Percentiles rank a stretch among this genome's conserved stretches.
Conservation (phyloP, 2,797 vertebrate species). For the Epinephelus coioides region DNA sequence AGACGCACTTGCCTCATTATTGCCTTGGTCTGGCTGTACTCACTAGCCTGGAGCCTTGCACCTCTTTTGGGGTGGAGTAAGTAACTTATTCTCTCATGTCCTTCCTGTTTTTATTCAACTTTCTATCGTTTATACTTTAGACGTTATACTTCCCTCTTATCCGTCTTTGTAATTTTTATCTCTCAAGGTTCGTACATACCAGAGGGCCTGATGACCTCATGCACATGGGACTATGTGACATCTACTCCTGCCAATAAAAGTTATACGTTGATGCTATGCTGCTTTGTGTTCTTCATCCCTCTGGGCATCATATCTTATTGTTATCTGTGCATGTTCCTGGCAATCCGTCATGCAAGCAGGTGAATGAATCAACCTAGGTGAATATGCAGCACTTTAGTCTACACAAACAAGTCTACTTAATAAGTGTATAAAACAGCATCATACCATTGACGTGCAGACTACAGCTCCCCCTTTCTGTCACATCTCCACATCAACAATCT, state of each 20-base stretch:
- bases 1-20: slow-evolving; percentile 88
- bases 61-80: slow-evolving; percentile 98
- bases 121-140: background rate
- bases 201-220: slow-evolving; percentile 89
- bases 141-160: background rate
- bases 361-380: slow-evolving; percentile 39
- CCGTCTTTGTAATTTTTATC: background rate
- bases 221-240: slow-evolving; percentile 88
- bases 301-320: slow-evolving; percentile 86
- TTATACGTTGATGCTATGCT: slow-evolving; percentile 89
- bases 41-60: slow-evolving; percentile 94
- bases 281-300: slow-evolving; percentile 88
- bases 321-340: slow-evolving; percentile 87
- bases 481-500: background rate
- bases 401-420: background rate
- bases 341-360: slow-evolving; percentile 84
- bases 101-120: background rate
- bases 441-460: background rate
- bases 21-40: slow-evolving; percentile 92
- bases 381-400: slow-evolving; percentile 12
- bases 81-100: slow-evolving; percentile 17
- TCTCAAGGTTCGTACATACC: slow-evolving; percentile 86
- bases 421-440: background rate
- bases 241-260: slow-evolving; percentile 84
- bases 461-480: background rate